Percentiles rank a stretch among this genome's conserved stretches.
Evolutionary conservation across 2,888 invertebrate genomes (phyloP).

Genomic region (Aporophyla nigra): DNA sequence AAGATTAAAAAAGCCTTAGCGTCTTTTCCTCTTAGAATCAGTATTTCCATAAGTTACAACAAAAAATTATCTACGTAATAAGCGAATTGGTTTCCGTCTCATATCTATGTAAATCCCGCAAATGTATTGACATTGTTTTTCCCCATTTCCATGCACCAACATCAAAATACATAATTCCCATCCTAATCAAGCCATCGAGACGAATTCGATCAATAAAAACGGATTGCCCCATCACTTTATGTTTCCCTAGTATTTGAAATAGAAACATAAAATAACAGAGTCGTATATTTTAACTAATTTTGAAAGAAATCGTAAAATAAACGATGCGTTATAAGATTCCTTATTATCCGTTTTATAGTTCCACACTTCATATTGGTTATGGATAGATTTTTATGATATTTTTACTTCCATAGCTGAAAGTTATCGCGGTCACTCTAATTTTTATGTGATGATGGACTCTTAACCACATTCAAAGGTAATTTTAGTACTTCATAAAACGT

Average conservation of each 20-base stretch:
- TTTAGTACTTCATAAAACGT: constrained; percentile 62
- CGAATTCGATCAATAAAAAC: constrained; percentile 61
- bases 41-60: background rate
- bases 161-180: constrained; percentile 34
- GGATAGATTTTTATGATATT: constrained; percentile 59
- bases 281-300: constrained; percentile 58
- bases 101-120: constrained; percentile 10
- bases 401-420: constrained; percentile 56
- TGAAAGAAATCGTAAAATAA: constrained; percentile 62
- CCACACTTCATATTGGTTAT: constrained; percentile 60
- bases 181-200: constrained; percentile 57
- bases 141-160: constrained; percentile 10
- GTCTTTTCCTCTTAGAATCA: background rate
- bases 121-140: background rate
- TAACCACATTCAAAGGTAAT: constrained; percentile 43
- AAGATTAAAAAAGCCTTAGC: background rate
- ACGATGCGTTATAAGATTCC: constrained; percentile 53
- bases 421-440: constrained; percentile 63
- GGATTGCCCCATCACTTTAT: constrained; percentile 41
- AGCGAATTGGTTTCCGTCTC: background rate
- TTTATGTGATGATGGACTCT: constrained; percentile 60
- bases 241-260: constrained; percentile 53
- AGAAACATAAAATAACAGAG: constrained; percentile 49
- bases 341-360: constrained; percentile 57
- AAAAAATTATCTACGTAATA: background rate